Evolutionary conservation across 2,113 vertebrate species (phyloP), one percentile per base, ranked within the genome.

Genomic region (Tympanuchus pallidicinctus): DNA sequence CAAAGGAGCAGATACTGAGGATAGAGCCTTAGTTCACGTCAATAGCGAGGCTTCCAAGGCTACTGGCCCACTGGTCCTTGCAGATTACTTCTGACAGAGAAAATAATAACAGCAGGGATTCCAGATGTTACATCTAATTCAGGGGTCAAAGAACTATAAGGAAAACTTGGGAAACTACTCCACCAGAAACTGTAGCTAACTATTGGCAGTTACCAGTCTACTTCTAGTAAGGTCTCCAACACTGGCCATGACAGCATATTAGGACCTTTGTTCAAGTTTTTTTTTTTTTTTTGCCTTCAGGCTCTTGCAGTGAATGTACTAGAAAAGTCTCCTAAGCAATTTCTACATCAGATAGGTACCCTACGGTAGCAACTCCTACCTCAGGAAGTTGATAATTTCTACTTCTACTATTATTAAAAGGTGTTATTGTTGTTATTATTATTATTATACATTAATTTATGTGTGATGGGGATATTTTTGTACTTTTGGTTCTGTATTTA

Each of bases 381-480:
- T 57, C 38, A 7, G 13, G 81, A 32, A 65, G 38, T 25, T 69
- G 18, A 45, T 34, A 61, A 34, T 43, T 75, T 86, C 48, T 54
- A 54, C 21, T 77, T 79, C 28, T 63, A 21, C 25, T 57, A 34
- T 21, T 82, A 67, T 42, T 4, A 50, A 82, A 61, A 61, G 0
- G 0, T 3, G 2, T 5, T 63, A 38, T 38, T 64, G 11, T 40
- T 40, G 18, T 28, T 64, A 28, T 64, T 64, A 28, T 19, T 38
- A 40, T 19, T 28, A 28, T 61, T 65, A 13, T 20, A 66, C 73
- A 28, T 72, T 89, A 88, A 57, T 82, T 84, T 78, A 34, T 12
- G 2, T 1, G 1, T 38, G 12, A 14, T 25, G 3, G 13, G 2
- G 0, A 7, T 45, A 40, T 22, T 21, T 94, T 71, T 40, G 19